These are phyloP conservation scores for Austrolebias charrua DNA, from an alignment of 2,797 vertebrate genomes.

Conservation along the genomic window DNA sequence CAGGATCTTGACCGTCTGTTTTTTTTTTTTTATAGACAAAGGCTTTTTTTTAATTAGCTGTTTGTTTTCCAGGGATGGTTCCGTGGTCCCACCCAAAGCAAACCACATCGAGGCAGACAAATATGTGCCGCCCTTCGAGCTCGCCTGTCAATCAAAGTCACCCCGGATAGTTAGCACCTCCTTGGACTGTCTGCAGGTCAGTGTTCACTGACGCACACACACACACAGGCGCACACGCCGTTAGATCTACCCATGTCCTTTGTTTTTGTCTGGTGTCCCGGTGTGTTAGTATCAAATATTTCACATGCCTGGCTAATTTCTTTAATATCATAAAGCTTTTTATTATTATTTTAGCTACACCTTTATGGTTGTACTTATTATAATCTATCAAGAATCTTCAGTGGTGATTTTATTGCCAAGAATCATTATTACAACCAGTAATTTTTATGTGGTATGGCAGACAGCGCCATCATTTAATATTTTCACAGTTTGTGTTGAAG, in stretches of 20 bases:
- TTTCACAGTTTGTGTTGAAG: too few species aligned
- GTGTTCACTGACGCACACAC: background rate
- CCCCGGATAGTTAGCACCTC: slow-evolving; percentile 96
- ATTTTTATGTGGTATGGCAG: too few species aligned
- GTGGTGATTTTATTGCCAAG: too few species aligned
- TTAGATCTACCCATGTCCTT: background rate
- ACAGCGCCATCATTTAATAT: too few species aligned
- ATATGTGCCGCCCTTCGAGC: slow-evolving; percentile 95
- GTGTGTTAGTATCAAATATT: background rate
- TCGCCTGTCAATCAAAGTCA: slow-evolving; percentile 97
- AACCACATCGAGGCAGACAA: slow-evolving; percentile 99
- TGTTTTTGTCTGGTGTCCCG: background rate
- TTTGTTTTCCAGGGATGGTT: slow-evolving; percentile 81
- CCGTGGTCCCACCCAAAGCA: slow-evolving; percentile 86
- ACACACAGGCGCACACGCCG: slow-evolving; percentile 1
- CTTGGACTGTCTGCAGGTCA: slow-evolving; percentile 92
- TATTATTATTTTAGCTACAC: too few species aligned
- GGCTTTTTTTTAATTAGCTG: slow-evolving; percentile 7
- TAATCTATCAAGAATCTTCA: too few species aligned
- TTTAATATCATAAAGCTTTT: too few species aligned
- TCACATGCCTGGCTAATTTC: too few species aligned
- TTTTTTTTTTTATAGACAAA: background rate
- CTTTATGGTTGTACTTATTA: too few species aligned
- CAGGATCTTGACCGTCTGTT: background rate
- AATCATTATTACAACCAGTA: too few species aligned